A percentile compares a stretch with the other conserved stretches of the same genome.
Conservation (phyloP, 2,797 vertebrate genomes). For the Apodemus agrarius region DNA sequence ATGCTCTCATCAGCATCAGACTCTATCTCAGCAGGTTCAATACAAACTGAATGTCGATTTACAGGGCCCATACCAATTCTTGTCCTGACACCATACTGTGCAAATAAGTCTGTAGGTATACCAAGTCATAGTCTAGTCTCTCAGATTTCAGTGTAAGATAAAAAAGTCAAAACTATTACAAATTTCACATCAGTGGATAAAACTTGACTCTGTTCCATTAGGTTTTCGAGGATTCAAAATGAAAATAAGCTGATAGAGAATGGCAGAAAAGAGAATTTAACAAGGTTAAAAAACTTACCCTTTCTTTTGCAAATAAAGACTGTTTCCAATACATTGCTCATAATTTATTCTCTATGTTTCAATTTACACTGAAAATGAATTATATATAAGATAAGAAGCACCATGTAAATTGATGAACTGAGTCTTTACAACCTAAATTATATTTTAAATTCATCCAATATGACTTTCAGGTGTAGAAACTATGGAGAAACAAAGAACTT, state of each 20-base stretch:
- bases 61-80: not conserved
- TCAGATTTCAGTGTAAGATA: not conserved
- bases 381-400: not conserved
- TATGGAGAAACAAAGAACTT: accelerated
- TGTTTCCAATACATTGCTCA: not conserved
- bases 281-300: not conserved
- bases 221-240: not conserved
- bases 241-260: not conserved
- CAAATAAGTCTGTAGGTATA: not conserved
- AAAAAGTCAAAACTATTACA: no score
- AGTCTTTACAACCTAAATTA: no score
- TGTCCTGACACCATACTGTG: not conserved
- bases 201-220: not conserved
- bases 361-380: not conserved
- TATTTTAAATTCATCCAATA: not conserved
- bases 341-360: not conserved
- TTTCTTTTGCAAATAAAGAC: not conserved
- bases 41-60: not conserved
- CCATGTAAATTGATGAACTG: not conserved
- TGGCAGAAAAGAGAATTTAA: not conserved
- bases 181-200: accelerated
- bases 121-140: not conserved
- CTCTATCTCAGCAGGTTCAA: not conserved
- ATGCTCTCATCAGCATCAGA: no score
- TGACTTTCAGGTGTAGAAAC: not conserved